Evolutionary conservation across 1,140 invertebrate genomes (phyloP).

Genomic region (Diorhabda elongata): DNA sequence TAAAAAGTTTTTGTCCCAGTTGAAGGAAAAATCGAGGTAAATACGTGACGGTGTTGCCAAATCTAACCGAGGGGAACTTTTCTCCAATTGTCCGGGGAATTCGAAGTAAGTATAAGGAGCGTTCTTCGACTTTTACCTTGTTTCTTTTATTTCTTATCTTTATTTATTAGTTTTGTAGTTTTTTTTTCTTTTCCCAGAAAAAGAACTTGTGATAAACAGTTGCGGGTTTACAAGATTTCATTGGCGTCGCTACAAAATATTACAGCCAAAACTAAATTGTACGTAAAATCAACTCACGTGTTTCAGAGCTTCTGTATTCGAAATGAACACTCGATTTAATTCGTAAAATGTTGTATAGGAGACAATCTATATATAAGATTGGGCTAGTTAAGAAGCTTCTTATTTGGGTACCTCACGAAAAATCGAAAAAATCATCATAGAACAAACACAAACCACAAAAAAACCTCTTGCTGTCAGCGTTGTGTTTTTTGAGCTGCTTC

Average conservation of each 20-base stretch:
- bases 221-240: background rate
- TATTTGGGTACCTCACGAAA: too few relatives aligned
- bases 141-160: slow-evolving; percentile 1
- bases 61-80: background rate
- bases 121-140: background rate
- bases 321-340: too few relatives aligned
- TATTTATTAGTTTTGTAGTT: background rate
- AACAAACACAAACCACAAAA: too few relatives aligned
- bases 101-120: background rate
- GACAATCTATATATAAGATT: too few relatives aligned
- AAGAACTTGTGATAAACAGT: background rate
- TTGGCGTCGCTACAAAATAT: background rate
- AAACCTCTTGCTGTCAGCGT: too few relatives aligned
- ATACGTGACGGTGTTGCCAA: slow-evolving; percentile 1
- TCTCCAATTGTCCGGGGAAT: background rate
- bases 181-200: background rate
- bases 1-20: slow-evolving; percentile 2
- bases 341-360: too few relatives aligned
- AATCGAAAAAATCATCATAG: too few relatives aligned
- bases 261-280: too few relatives aligned
- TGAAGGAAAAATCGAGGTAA: background rate
- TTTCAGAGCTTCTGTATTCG: too few relatives aligned
- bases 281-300: too few relatives aligned
- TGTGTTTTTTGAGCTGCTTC: too few relatives aligned
- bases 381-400: too few relatives aligned